These are phyloP conservation scores for Anguilla pacifica DNA, from an alignment of 2,797 vertebrate species.

Conservation along the genomic window DNA sequence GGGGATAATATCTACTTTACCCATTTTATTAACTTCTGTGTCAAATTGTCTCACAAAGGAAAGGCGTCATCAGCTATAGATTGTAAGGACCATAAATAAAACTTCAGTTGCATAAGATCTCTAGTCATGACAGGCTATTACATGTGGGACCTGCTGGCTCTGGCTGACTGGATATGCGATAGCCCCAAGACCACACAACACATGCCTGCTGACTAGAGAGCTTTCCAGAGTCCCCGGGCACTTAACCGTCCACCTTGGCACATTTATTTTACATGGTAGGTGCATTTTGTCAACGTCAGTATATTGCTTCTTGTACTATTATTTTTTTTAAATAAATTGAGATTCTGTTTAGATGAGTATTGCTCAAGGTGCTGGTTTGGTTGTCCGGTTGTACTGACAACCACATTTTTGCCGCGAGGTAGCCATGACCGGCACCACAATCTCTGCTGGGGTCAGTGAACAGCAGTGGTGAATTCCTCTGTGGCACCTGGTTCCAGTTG, in stretches of 20 bases:
- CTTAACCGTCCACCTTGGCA: background rate
- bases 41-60: slow-evolving; percentile 1
- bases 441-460: background rate
- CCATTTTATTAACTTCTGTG: background rate
- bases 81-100: slow-evolving; percentile 20
- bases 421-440: background rate
- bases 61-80: background rate
- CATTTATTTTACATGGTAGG: background rate
- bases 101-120: slow-evolving; percentile 31
- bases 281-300: background rate
- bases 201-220: background rate
- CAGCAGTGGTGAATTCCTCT: background rate
- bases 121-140: slow-evolving; percentile 7
- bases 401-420: background rate
- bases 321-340: background rate
- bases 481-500: background rate
- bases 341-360: background rate
- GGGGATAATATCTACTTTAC: slow-evolving; percentile 3
- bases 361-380: background rate
- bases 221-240: too few relatives aligned
- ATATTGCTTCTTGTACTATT: background rate
- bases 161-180: background rate
- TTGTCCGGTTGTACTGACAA: background rate
- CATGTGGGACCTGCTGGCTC: background rate
- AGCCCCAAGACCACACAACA: background rate